A percentile compares a stretch with the other conserved stretches of the same genome.
These are phyloP conservation scores for Phalacrocorax aristotelis DNA, from an alignment of 2,113 vertebrate species.

Conservation along the genomic window DNA sequence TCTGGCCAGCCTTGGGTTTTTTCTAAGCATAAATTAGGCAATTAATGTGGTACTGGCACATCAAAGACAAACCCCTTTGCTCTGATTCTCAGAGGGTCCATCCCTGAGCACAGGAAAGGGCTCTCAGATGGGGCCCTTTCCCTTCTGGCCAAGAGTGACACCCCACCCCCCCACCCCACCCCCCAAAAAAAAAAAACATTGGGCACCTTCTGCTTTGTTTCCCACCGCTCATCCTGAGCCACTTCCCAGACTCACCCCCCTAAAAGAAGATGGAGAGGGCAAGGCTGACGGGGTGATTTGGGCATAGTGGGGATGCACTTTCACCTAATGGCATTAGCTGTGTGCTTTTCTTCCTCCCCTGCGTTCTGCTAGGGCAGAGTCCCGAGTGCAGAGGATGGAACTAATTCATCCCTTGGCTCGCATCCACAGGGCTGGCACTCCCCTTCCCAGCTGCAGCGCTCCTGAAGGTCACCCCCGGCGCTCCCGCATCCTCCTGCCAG, in stretches of 20 bases:
- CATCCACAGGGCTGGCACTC: background rate
- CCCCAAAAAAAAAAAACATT: accelerated
- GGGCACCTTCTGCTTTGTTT: background rate
- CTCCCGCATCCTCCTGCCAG: background rate
- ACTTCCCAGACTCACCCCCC: background rate
- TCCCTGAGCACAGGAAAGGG: background rate
- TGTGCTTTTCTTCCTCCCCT: background rate
- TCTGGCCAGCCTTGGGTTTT: background rate
- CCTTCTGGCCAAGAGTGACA: background rate
- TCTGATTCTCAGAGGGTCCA: background rate
- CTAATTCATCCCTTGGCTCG: background rate
- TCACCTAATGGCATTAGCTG: too few species aligned
- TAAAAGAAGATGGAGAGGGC: background rate
- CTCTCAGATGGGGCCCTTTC: background rate
- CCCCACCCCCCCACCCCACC: too few species aligned
- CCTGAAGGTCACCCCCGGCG: background rate
- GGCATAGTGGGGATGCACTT: background rate
- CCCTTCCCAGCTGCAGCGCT: background rate
- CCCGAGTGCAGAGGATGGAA: background rate
- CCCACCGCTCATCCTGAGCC: background rate
- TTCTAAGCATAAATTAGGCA: background rate
- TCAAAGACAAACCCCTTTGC: background rate
- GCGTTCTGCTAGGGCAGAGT: background rate
- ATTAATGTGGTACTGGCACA: background rate
- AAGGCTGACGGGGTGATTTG: background rate